Conservation (phyloP, 2,888 invertebrate genomes). For the Sesamia inferens region DNA sequence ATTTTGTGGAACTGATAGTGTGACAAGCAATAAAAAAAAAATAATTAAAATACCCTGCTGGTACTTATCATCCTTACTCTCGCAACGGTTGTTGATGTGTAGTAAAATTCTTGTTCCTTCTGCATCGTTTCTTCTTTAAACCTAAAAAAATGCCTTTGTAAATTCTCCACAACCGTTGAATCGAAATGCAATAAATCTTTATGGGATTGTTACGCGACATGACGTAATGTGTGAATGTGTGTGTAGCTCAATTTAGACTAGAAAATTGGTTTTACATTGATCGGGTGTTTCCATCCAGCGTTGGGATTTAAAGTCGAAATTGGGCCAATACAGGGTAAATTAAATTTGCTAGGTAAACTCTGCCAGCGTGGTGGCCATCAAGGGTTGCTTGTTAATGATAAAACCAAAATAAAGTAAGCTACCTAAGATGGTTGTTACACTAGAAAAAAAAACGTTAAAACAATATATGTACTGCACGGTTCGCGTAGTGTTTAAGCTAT, state of each 20-base stretch:
- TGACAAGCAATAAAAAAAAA: too few species aligned
- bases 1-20: too few species aligned
- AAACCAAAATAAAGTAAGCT: background rate
- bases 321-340: background rate
- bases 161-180: constrained; percentile 3
- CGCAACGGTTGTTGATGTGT: background rate
- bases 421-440: background rate
- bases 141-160: background rate
- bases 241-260: constrained; percentile 3
- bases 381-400: background rate
- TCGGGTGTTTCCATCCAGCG: background rate
- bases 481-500: too few species aligned
- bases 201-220: background rate
- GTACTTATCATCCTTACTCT: background rate
- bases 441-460: background rate
- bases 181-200: constrained; percentile 9
- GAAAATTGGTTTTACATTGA: background rate
- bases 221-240: constrained; percentile 1
- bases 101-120: background rate
- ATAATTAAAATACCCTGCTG: background rate
- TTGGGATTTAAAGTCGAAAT: background rate
- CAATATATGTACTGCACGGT: too few species aligned
- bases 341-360: background rate
- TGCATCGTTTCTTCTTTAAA: background rate
- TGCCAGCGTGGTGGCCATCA: background rate